Evolutionary conservation across 2,888 invertebrate genomes (phyloP).

Genomic region (Thyatira batis): DNA sequence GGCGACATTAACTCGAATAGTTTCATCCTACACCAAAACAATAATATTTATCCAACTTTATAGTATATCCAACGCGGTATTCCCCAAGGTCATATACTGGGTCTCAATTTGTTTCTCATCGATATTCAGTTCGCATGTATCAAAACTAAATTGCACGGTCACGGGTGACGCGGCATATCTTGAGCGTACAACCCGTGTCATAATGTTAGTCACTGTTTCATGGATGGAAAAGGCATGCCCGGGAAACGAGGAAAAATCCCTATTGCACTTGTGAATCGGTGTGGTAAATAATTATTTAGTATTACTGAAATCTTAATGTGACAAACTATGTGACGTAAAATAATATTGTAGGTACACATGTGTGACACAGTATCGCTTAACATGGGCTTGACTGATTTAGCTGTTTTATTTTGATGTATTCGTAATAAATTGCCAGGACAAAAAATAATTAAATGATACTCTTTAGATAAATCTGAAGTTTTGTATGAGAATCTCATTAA

Average conservation of each 20-base stretch:
- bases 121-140: constrained; percentile 10
- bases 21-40: neutral
- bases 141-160: constrained; percentile 14
- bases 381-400: no score
- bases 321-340: no score
- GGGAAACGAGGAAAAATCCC: constrained; percentile 22
- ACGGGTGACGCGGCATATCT: constrained; percentile 23
- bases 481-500: no score
- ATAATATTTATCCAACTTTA: neutral
- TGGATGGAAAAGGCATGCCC: constrained; percentile 13
- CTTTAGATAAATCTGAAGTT: no score
- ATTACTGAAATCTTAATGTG: no score
- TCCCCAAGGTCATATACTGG: constrained; percentile 15
- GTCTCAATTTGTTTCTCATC: constrained; percentile 19
- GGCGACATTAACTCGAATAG: neutral
- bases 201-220: constrained; percentile 15
- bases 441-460: no score
- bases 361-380: no score
- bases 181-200: constrained; percentile 17
- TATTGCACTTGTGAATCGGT: constrained; percentile 2
- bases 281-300: no score
- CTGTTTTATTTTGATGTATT: no score
- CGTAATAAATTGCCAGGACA: no score
- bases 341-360: no score
- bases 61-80: neutral